These are phyloP conservation scores for Thereuonema tuberculata DNA, from an alignment of 1,140 invertebrate species.

Conservation along the genomic window DNA sequence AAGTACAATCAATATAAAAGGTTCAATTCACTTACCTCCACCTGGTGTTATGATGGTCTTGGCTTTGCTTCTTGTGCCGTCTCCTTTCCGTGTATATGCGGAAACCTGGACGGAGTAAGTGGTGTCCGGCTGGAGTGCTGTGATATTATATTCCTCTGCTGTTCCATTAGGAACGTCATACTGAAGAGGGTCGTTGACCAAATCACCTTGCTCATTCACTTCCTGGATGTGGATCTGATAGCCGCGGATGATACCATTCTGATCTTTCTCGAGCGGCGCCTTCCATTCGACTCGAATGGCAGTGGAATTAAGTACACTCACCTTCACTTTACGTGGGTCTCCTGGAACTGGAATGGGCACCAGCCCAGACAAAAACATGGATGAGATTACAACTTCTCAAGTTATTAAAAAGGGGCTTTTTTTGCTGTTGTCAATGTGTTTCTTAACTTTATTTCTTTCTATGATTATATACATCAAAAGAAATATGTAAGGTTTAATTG, in stretches of 20 bases:
- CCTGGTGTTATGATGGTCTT: conserved; percentile 76
- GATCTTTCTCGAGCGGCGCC: conserved; percentile 71
- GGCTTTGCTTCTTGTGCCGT: conserved; percentile 72
- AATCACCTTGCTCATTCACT: conserved; percentile 50
- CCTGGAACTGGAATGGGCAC: conserved; percentile 70
- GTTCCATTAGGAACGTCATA: conserved; percentile 67
- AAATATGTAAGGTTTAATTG: too few species aligned
- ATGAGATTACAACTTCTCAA: too few species aligned
- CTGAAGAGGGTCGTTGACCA: conserved; percentile 23
- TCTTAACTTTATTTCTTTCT: too few species aligned
- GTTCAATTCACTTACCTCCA: conserved; percentile 48
- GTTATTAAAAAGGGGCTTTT: too few species aligned
- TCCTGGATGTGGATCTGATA: conserved; percentile 94
- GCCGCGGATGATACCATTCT: conserved; percentile 89
- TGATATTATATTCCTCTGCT: conserved; percentile 64
- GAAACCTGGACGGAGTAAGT: conserved; percentile 53
- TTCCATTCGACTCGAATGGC: conserved; percentile 83
- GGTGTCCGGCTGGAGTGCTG: conserved; percentile 81
- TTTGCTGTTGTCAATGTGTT: too few species aligned
- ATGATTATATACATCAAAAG: too few species aligned
- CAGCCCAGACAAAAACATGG: background rate
- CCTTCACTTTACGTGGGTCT: conserved; percentile 80
- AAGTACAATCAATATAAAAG: too few species aligned
- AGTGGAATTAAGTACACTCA: conserved; percentile 76
- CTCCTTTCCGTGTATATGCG: conserved; percentile 83